These are phyloP conservation scores for Sebastes vulpes DNA, from an alignment of 2,797 vertebrate genomes.

Conservation along the genomic window DNA sequence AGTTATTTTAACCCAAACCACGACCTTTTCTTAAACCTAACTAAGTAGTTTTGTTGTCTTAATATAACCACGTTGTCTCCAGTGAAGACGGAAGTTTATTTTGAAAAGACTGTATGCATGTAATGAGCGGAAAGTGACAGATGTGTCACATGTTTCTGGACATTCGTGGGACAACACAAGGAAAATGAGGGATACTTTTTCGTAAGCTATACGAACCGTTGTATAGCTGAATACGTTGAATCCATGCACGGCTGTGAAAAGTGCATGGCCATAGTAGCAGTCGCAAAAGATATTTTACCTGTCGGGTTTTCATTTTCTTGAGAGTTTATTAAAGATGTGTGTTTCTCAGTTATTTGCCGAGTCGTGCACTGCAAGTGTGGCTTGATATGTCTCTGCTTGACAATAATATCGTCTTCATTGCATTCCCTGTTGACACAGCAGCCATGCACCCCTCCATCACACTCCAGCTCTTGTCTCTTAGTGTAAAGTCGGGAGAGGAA, in stretches of 20 bases:
- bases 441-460: conserved; percentile 65
- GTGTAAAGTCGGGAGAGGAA: conserved; percentile 79
- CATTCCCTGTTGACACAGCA: conserved; percentile 69
- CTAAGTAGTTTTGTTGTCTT: accelerated
- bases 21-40: too few species aligned
- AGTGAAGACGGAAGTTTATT: too few species aligned
- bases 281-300: neutral
- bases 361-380: conserved; percentile 6
- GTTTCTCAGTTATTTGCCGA: neutral
- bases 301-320: neutral
- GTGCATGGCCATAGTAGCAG: neutral
- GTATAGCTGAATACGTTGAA: neutral
- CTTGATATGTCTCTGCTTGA: conserved; percentile 43
- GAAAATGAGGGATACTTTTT: too few species aligned
- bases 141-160: too few species aligned
- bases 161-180: too few species aligned
- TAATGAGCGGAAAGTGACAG: too few species aligned
- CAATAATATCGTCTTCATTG: conserved; percentile 52
- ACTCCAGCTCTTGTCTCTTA: conserved; percentile 71
- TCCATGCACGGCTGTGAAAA: neutral
- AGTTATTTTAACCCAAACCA: too few species aligned
- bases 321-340: neutral
- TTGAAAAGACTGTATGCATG: too few species aligned
- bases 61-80: too few species aligned
- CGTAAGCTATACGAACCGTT: too few species aligned